Conservation (phyloP, 2,797 vertebrate genomes). For the Coccyzus lansbergi region DNA sequence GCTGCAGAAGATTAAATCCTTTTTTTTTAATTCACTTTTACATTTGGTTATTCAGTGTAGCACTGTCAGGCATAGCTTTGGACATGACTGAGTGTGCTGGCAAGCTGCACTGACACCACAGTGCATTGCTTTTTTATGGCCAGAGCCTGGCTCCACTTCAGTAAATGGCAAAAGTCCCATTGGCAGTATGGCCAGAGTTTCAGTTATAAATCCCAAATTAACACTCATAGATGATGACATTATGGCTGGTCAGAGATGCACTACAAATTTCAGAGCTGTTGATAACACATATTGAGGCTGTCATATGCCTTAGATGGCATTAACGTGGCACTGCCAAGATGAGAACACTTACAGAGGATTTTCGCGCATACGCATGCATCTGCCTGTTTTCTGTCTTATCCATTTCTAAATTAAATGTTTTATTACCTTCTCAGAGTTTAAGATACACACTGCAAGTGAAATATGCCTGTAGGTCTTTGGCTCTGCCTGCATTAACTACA, state of each 20-base stretch:
- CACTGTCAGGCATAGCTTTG: fast-evolving
- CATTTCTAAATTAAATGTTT: neutral
- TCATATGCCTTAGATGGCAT: neutral
- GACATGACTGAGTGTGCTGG: neutral
- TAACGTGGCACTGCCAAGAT: neutral
- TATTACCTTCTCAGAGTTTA: neutral
- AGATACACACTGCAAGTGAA: neutral
- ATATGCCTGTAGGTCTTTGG: neutral
- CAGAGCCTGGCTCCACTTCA: neutral
- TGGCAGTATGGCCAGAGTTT: neutral
- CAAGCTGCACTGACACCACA: neutral
- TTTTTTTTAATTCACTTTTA: neutral
- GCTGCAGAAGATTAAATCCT: neutral
- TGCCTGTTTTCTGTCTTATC: neutral
- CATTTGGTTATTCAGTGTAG: neutral
- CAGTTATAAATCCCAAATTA: slow-evolving; percentile 3
- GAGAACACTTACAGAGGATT: neutral
- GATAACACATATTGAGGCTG: neutral
- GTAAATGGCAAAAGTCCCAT: neutral
- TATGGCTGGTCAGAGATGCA: neutral
- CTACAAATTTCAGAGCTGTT: neutral
- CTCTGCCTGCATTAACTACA: neutral
- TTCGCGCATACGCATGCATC: neutral
- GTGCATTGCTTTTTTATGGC: neutral
- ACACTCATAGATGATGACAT: neutral